These are phyloP conservation scores for Dione vanillae DNA, from an alignment of 2,888 invertebrate species.

Conservation along the genomic window DNA sequence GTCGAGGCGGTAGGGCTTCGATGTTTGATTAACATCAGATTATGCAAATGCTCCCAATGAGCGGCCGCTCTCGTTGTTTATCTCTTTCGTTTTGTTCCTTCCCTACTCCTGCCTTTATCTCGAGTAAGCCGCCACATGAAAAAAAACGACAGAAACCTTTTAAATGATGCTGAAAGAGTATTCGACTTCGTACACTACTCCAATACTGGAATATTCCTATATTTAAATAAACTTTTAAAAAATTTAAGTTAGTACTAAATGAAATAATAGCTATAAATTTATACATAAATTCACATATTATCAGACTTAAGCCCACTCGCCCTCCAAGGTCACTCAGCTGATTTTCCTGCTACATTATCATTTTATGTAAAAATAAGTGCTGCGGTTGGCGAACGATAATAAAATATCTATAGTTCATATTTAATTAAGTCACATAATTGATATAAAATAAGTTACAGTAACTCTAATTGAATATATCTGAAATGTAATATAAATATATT, in stretches of 20 bases:
- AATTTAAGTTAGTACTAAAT: background rate
- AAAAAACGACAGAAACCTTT: conserved; percentile 54
- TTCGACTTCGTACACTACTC: conserved; percentile 73
- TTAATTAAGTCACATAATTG: conserved; percentile 18
- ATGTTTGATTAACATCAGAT: conserved; percentile 83
- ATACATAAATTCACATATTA: conserved; percentile 15
- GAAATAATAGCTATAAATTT: conserved; percentile 3
- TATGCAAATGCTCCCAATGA: conserved; percentile 81
- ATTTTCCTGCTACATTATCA: conserved; percentile 58
- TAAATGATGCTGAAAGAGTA: conserved; percentile 79
- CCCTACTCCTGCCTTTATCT: conserved; percentile 75
- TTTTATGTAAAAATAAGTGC: conserved; percentile 41
- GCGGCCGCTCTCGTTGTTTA: conserved; percentile 80
- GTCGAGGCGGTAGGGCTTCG: conserved; percentile 60
- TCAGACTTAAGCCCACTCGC: conserved; percentile 28
- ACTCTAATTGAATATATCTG: background rate
- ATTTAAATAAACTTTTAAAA: conserved; percentile 69
- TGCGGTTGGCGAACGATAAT: conserved; percentile 35
- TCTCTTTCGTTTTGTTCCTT: conserved; percentile 75
- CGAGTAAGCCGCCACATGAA: conserved; percentile 79
- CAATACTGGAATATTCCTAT: conserved; percentile 73
- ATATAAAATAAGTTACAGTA: background rate
- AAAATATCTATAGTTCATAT: conserved; percentile 20
- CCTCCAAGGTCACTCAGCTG: conserved; percentile 52
- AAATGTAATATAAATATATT: background rate